Conservation (phyloP, 2,888 invertebrate genomes). For the Dryobota labecula region DNA sequence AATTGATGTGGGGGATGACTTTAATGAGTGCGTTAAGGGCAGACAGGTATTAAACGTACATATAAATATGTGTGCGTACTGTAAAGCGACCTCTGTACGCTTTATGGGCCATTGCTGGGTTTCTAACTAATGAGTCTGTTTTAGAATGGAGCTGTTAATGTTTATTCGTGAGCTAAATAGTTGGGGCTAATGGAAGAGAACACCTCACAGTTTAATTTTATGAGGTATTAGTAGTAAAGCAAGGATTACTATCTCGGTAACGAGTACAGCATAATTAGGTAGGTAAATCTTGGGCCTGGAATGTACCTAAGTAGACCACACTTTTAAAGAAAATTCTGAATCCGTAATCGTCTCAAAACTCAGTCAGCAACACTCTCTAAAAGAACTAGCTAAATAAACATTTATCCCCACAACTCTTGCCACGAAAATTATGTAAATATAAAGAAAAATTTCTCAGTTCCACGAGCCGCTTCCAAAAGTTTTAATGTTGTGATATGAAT, state of each 20-base stretch:
- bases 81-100: constrained; percentile 26
- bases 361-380: neutral
- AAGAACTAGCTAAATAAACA: constrained; percentile 31
- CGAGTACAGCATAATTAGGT: constrained; percentile 9
- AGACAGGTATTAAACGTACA: constrained; percentile 35
- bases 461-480: constrained; percentile 56
- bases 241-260: neutral
- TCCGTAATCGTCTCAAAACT: neutral
- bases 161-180: constrained; percentile 44
- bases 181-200: constrained; percentile 30
- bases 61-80: constrained; percentile 13
- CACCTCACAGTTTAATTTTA: constrained; percentile 22
- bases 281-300: neutral
- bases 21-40: constrained; percentile 46
- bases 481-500: constrained; percentile 55
- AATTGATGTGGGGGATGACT: constrained; percentile 53
- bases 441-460: constrained; percentile 55
- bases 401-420: constrained; percentile 35
- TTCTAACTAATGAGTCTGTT: constrained; percentile 48
- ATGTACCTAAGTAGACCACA: neutral
- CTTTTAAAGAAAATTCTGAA: neutral
- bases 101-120: constrained; percentile 42
- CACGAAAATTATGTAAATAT: constrained; percentile 50
- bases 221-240: neutral
- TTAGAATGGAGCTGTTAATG: constrained; percentile 37